Percentiles rank a stretch among this genome's conserved stretches.
Evolutionary conservation across 2,888 invertebrate species (phyloP).

Genomic region (Syrphus vitripennis): DNA sequence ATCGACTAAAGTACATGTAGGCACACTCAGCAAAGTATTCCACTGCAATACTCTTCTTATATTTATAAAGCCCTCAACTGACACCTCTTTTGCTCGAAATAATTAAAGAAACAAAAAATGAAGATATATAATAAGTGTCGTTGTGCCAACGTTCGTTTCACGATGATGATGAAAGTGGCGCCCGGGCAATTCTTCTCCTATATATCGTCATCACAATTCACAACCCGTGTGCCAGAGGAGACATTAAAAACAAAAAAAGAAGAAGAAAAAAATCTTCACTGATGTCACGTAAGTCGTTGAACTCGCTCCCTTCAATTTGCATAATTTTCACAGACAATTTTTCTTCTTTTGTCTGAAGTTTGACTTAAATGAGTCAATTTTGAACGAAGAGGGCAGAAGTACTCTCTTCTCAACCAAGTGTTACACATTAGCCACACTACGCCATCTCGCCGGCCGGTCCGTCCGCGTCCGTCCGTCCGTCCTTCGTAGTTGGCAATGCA

Average conservation of each 20-base stretch:
- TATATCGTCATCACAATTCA: neutral
- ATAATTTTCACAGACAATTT: conserved; percentile 61
- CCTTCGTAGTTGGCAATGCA: conserved; percentile 49
- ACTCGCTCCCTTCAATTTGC: conserved; percentile 55
- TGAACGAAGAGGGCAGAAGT: conserved; percentile 17
- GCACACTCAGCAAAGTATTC: neutral
- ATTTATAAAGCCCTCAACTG: neutral
- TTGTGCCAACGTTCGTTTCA: neutral
- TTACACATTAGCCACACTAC: conserved; percentile 65
- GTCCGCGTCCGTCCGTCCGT: conserved; percentile 21
- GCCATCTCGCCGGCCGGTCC: conserved; percentile 1
- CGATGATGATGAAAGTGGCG: conserved; percentile 25
- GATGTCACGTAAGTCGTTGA: conserved; percentile 55
- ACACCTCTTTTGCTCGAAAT: neutral
- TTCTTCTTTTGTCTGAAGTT: conserved; percentile 5
- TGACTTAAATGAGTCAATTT: conserved; percentile 45
- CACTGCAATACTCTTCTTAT: neutral
- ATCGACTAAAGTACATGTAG: neutral
- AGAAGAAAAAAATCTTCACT: no score
- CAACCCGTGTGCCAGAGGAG: neutral
- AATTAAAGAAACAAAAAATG: neutral
- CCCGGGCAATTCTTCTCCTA: conserved; percentile 17
- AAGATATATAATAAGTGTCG: neutral
- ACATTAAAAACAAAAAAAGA: no score
- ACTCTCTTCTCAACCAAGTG: conserved; percentile 37